phyloP scores from a whole-genome alignment of 2,113 vertebrate species.

The Oriolus oriolus region DNA sequence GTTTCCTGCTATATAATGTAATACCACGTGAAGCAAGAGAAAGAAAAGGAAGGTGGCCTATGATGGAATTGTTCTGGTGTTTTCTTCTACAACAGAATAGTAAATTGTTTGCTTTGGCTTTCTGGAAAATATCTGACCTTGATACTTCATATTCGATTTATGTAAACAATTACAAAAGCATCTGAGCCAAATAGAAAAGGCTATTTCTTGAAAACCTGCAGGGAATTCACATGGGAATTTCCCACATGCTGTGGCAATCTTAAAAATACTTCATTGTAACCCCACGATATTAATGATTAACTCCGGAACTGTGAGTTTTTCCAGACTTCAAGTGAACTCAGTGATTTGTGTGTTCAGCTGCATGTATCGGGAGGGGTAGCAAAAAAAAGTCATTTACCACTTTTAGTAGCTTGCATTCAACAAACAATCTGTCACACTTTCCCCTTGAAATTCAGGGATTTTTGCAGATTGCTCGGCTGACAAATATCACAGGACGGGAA shows the following conservation, averaged over 20 bases:
- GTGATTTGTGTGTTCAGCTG: conserved; percentile 58
- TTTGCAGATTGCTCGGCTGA: background rate
- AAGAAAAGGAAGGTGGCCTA: background rate
- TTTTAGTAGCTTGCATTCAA: background rate
- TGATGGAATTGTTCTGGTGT: conserved; percentile 34
- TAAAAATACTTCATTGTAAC: conserved; percentile 46
- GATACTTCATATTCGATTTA: conserved; percentile 51
- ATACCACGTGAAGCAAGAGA: background rate
- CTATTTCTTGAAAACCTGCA: conserved; percentile 59
- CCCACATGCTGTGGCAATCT: conserved; percentile 53
- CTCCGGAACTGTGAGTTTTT: conserved; percentile 48
- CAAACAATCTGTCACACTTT: conserved; percentile 15
- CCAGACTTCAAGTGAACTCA: conserved; percentile 6
- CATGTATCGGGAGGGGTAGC: background rate
- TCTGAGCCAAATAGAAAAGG: conserved; percentile 38
- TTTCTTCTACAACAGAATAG: conserved; percentile 24
- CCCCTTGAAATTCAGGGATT: conserved; percentile 29
- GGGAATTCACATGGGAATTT: conserved; percentile 58
- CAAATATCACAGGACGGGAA: background rate
- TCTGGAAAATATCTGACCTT: conserved; percentile 63
- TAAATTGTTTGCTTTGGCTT: conserved; percentile 49
- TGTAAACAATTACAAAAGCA: conserved; percentile 55
- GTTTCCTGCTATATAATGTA: background rate
- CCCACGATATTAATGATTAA: conserved; percentile 55
- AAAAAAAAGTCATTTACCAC: background rate